Conservation (phyloP, 37 sponge, comb jelly and placozoan genomes). For the Theonella swinhoei region DNA sequence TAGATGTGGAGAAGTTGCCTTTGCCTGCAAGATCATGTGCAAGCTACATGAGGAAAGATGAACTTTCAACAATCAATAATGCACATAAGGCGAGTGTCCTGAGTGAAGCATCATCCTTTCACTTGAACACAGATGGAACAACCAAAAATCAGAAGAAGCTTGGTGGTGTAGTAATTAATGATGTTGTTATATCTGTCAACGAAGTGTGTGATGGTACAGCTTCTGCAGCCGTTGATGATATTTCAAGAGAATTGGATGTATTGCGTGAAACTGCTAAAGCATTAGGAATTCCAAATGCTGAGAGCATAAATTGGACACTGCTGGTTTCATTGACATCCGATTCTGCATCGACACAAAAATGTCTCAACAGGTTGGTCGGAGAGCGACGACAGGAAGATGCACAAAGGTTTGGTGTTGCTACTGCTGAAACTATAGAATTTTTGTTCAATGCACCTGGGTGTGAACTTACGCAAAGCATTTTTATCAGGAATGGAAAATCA, state of each 20-base stretch:
- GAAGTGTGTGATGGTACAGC: constrained; percentile 37
- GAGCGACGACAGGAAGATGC: constrained; percentile 32
- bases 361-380: constrained; percentile 26
- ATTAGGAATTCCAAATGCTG: constrained; percentile 19
- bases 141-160: constrained; percentile 38
- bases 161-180: constrained; percentile 37
- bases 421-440: no score
- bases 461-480: constrained; percentile 52
- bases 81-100: constrained; percentile 32
- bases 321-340: constrained; percentile 36
- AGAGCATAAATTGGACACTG: constrained; percentile 41
- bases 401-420: constrained; percentile 20
- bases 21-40: constrained; percentile 35
- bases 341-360: constrained; percentile 39
- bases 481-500: constrained; percentile 15
- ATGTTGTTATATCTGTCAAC: constrained; percentile 31
- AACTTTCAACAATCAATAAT: constrained; percentile 22
- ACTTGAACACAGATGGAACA: constrained; percentile 51
- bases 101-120: no score
- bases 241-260: constrained; percentile 41
- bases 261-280: constrained; percentile 12
- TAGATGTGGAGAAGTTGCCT: constrained; percentile 15
- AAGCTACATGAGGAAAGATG: constrained; percentile 18
- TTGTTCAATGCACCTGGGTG: constrained; percentile 59
- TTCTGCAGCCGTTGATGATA: constrained; percentile 16